Percentiles rank a stretch among this genome's conserved stretches.
phyloP scores from a whole-genome alignment of 2,797 vertebrate species.

The Geotrypetes seraphini region DNA sequence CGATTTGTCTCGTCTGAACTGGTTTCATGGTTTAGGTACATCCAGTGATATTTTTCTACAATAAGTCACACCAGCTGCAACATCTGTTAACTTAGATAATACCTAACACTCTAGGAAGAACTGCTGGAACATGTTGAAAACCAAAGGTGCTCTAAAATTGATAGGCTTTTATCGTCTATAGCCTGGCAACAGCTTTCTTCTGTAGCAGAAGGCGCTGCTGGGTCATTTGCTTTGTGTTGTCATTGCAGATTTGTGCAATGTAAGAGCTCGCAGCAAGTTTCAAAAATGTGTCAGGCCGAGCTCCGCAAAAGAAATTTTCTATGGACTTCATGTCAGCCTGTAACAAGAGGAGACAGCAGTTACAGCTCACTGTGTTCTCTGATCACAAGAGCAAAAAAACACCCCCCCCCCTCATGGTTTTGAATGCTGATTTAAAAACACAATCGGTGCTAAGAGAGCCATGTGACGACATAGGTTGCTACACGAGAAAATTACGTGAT shows the following conservation, averaged over 20 bases:
- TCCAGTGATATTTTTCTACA: too few species aligned
- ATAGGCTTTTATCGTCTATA: too few species aligned
- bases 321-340: conserved; percentile 19
- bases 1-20: too few species aligned
- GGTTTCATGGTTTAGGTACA: too few species aligned
- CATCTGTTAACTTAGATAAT: too few species aligned
- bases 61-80: too few species aligned
- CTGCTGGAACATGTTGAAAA: too few species aligned
- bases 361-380: conserved; percentile 10
- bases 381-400: conserved; percentile 32
- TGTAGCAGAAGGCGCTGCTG: too few species aligned
- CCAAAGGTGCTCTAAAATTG: too few species aligned
- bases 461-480: conserved; percentile 13
- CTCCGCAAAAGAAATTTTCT: conserved; percentile 16
- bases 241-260: background rate
- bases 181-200: too few species aligned
- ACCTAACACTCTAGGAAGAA: too few species aligned
- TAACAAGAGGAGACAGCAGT: conserved; percentile 36
- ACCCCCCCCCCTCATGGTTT: conserved; percentile 27
- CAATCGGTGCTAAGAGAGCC: conserved; percentile 17
- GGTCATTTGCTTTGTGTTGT: conserved; percentile 6
- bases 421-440: conserved; percentile 15
- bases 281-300: conserved; percentile 22
- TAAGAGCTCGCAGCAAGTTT: conserved; percentile 1
- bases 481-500: conserved; percentile 7